phyloP scores from a whole-genome alignment of 2,888 invertebrate genomes.

The Hesperia comma region DNA sequence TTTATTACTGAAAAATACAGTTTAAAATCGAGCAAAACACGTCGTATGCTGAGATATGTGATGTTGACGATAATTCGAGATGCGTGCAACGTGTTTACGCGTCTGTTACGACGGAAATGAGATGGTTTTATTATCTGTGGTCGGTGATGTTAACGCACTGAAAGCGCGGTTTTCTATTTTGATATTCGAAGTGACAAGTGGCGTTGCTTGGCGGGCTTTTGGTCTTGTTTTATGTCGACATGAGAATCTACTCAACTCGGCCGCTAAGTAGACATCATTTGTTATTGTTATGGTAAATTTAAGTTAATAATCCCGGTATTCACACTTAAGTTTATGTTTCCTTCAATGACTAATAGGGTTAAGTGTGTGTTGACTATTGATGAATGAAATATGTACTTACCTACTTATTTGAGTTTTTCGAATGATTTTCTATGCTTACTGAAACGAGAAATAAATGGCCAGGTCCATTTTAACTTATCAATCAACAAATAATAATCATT shows the following conservation, averaged over 20 bases:
- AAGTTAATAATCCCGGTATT: background rate
- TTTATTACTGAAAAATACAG: constrained; percentile 11
- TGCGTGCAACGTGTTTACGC: constrained; percentile 33
- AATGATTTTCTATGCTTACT: too few species aligned
- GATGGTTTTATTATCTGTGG: constrained; percentile 36
- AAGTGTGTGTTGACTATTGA: background rate
- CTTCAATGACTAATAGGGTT: background rate
- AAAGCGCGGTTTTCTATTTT: constrained; percentile 34
- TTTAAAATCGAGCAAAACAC: constrained; percentile 9
- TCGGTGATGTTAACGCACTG: constrained; percentile 33
- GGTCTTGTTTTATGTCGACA: constrained; percentile 29
- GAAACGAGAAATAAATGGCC: too few species aligned
- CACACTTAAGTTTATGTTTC: background rate
- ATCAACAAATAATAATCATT: too few species aligned
- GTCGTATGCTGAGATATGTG: background rate
- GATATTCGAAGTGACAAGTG: constrained; percentile 35
- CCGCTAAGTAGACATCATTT: constrained; percentile 15
- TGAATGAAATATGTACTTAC: background rate
- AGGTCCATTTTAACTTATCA: too few species aligned
- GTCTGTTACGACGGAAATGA: constrained; percentile 37
- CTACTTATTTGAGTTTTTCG: too few species aligned
- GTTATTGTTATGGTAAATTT: constrained; percentile 19
- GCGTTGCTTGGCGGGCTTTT: constrained; percentile 23
- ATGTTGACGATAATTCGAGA: constrained; percentile 31
- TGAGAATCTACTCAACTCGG: constrained; percentile 27